Evolutionary conservation across 2,113 vertebrate genomes (phyloP), one percentile per base, ranked within the genome.

Genomic region (Parus major): DNA sequence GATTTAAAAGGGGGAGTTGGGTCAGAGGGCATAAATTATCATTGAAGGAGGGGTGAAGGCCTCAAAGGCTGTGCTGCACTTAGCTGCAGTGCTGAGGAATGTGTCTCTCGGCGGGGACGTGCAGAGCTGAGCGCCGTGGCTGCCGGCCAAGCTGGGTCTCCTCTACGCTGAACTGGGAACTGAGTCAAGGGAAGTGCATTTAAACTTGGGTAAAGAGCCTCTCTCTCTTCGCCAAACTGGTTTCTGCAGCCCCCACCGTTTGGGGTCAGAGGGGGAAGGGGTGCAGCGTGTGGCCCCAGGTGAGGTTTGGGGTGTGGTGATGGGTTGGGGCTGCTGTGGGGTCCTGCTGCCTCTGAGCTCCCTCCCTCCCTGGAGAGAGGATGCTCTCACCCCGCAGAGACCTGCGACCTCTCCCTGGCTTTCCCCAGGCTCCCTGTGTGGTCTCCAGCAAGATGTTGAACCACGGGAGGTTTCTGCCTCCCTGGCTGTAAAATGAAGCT

Each of bases 21-120:
- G 95, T 97, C 96, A 95, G 95, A 46, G 96, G 95, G 96, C 91
- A 95, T 97, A 96, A 97, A 97, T 97, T 95, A 97, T 86, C 90
- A 53, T 84, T 91, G 95, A 87, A 92, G 84, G 79, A 93, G 93
- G 94, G 91, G 86, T 92, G 96, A 96, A 86, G 92, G 93, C 90
- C 79, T 93, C 78, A 24, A 75, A 95, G 91, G 91, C 91, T 73
- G 75, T 22, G 88, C 96, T 96, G 92, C 92, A 85, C 94, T 96
- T 91, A 93, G 65, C 92, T 56, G 92, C 95, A 84, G 93, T 72
- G 89, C 93, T 91, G 85, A 93, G 92, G 90, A 94, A 92, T 92
- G 90, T 95, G 87, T 95, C 94, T 80, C 64, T 69, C 16, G 11
- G 89, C 49, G 46, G 88, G 92, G 84, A 95, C 36, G 59, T 77